Conservation (phyloP, 2,113 vertebrate species). For the Indicator indicator region DNA sequence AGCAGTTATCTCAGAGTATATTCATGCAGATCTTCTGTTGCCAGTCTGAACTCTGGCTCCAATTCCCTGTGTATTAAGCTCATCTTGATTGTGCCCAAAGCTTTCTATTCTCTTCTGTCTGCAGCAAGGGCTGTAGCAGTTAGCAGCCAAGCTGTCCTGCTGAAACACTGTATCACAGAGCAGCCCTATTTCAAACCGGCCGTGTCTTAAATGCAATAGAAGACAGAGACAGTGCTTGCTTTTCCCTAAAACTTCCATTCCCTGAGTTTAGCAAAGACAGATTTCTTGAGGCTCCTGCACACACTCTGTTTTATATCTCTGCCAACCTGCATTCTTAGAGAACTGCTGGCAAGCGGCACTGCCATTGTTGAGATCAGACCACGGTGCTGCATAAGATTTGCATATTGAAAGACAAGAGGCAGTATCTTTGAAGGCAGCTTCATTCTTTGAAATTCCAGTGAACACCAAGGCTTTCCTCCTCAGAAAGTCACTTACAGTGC, state of each 20-base stretch:
- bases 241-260: not conserved
- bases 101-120: not conserved
- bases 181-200: not conserved
- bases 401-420: not conserved
- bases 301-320: not conserved
- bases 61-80: not conserved
- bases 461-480: not conserved
- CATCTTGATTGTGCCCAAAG: not conserved
- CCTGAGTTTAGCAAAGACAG: not conserved
- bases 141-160: not conserved
- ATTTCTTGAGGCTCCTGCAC: conserved; percentile 14
- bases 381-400: rapidly evolving
- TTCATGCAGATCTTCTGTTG: not conserved
- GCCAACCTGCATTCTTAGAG: not conserved
- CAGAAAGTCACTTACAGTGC: not conserved
- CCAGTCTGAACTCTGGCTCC: not conserved
- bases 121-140: not conserved
- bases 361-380: not conserved
- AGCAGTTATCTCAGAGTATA: not conserved
- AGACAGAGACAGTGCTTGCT: not conserved
- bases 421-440: not conserved
- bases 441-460: not conserved
- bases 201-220: not conserved
- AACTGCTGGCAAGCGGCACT: not conserved
- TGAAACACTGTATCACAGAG: not conserved